Evolutionary conservation across 2,888 invertebrate species (phyloP).

Genomic region (Drosophila limbata): DNA sequence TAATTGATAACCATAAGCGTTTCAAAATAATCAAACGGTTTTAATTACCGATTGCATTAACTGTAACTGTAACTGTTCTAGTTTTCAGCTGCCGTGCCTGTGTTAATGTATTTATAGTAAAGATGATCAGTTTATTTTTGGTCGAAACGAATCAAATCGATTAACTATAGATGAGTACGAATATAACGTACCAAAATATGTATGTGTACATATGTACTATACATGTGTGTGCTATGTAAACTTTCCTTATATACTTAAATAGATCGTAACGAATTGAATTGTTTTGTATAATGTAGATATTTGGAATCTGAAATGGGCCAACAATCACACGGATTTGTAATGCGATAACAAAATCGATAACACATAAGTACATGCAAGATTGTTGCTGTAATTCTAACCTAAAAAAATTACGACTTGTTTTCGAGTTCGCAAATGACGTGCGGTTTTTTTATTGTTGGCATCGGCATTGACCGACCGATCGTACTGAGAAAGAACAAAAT

Average conservation of each 20-base stretch:
- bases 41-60: slow-evolving; percentile 3
- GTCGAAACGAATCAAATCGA: not conserved
- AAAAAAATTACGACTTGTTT: slow-evolving; percentile 46
- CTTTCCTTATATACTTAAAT: not conserved
- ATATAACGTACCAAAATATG: not conserved
- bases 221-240: not conserved
- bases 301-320: slow-evolving; percentile 1
- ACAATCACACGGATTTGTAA: slow-evolving; percentile 21
- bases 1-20: not conserved
- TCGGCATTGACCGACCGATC: slow-evolving; percentile 49
- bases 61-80: not conserved
- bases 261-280: not conserved
- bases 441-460: slow-evolving; percentile 27
- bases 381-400: slow-evolving; percentile 40
- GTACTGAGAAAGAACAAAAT: slow-evolving; percentile 13
- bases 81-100: not conserved
- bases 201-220: no score
- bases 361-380: slow-evolving; percentile 9
- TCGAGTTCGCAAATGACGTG: slow-evolving; percentile 40
- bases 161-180: not conserved
- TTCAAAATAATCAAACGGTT: not conserved
- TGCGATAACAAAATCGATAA: slow-evolving; percentile 1
- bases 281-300: not conserved
- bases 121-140: slow-evolving; percentile 15
- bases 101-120: slow-evolving; percentile 3